These are phyloP conservation scores for Uria lomvia DNA, from an alignment of 2,113 vertebrate genomes.

Conservation along the genomic window DNA sequence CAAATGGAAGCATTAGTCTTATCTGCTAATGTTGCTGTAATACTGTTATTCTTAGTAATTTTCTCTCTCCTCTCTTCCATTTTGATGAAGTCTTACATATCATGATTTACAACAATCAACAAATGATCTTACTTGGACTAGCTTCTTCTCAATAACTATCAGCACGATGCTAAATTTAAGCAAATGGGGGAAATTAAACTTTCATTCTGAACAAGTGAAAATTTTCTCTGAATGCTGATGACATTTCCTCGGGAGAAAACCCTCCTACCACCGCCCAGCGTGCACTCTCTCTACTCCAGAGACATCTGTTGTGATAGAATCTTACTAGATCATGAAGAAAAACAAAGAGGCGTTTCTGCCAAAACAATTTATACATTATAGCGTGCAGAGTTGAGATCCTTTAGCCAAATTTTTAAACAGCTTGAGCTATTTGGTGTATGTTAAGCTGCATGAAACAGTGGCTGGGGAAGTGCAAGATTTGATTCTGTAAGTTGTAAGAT, in stretches of 20 bases:
- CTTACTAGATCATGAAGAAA: neutral
- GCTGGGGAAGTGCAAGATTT: neutral
- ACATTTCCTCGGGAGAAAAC: conserved; percentile 2
- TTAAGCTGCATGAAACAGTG: neutral
- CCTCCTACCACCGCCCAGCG: neutral
- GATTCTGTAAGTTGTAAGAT: neutral
- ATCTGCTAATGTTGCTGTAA: neutral
- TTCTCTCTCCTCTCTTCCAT: neutral
- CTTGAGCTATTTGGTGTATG: neutral
- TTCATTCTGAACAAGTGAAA: conserved; percentile 36
- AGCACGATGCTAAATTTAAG: neutral
- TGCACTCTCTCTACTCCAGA: neutral
- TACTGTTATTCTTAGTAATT: neutral
- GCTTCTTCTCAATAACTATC: neutral
- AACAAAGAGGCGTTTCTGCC: neutral
- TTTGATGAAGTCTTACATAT: neutral
- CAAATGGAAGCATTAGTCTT: neutral
- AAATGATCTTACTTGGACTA: neutral
- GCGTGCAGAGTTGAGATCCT: neutral
- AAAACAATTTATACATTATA: neutral
- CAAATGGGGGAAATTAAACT: neutral
- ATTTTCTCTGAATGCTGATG: conserved; percentile 25
- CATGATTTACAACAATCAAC: neutral
- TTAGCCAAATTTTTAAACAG: neutral
- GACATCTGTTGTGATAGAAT: neutral